Evolutionary conservation across 2,797 vertebrate genomes (phyloP).

Genomic region (Mionectes olivaceus): DNA sequence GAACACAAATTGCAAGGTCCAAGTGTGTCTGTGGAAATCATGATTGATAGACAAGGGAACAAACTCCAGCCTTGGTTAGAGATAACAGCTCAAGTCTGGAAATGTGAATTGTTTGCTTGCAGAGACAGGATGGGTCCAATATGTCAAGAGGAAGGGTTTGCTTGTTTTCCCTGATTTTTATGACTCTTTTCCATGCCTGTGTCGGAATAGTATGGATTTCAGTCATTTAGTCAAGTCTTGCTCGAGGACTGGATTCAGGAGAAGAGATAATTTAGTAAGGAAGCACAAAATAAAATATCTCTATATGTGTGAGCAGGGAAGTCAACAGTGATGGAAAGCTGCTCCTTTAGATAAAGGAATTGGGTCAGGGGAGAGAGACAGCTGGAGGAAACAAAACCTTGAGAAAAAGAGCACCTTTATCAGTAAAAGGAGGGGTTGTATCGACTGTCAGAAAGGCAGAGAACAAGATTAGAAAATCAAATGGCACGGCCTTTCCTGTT

Average conservation of each 20-base stretch:
- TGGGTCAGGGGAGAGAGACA: neutral
- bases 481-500: neutral
- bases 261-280: neutral
- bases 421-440: neutral
- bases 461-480: neutral
- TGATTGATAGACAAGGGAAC: neutral
- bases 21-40: neutral
- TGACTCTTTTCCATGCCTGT: neutral
- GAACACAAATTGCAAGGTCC: neutral
- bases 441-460: neutral
- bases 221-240: neutral
- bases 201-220: neutral
- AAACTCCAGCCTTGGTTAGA: neutral
- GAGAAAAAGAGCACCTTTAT: neutral
- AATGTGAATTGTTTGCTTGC: neutral
- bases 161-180: neutral
- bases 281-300: neutral
- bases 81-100: neutral
- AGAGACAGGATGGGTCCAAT: fast-evolving
- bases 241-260: neutral
- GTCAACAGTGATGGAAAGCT: neutral
- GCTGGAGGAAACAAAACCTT: neutral
- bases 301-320: neutral
- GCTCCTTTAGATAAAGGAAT: neutral
- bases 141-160: neutral